These are phyloP conservation scores for Hemichromis elongatus DNA, from an alignment of 2,113 vertebrate species.

Conservation along the genomic window DNA sequence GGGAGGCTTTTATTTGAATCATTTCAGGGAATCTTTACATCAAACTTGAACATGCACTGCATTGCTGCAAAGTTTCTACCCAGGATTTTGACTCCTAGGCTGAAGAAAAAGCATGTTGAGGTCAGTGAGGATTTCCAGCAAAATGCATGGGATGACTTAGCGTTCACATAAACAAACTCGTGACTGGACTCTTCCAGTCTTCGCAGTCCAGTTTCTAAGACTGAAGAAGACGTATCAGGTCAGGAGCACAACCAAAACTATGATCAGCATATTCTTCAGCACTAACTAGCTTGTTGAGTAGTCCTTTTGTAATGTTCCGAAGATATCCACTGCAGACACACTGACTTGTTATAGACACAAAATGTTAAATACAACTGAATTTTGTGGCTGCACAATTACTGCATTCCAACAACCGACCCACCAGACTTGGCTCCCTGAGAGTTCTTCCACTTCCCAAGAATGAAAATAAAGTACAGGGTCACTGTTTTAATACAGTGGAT, in stretches of 20 bases:
- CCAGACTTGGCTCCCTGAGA: not conserved
- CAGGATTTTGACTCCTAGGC: not conserved
- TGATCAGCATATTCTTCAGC: rapidly evolving
- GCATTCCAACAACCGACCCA: not conserved
- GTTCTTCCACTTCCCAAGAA: not conserved
- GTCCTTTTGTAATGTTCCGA: not conserved
- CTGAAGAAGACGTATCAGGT: not conserved
- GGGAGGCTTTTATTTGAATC: not conserved
- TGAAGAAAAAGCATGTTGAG: not conserved
- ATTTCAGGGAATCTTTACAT: not conserved
- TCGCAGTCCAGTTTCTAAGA: not conserved
- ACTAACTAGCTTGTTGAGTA: not conserved
- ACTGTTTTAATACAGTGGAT: not conserved
- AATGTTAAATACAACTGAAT: not conserved
- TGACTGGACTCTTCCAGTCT: not conserved
- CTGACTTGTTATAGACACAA: not conserved
- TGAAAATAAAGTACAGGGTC: not conserved
- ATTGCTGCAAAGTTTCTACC: not conserved
- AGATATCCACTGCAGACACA: not conserved
- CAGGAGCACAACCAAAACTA: not conserved
- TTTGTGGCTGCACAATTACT: not conserved
- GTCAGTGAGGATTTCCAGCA: not conserved
- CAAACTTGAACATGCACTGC: not conserved
- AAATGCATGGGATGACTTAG: not conserved
- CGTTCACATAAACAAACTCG: not conserved